Evolutionary conservation across 2,797 vertebrate species (phyloP).

Genomic region (Takifugu rubripes): DNA sequence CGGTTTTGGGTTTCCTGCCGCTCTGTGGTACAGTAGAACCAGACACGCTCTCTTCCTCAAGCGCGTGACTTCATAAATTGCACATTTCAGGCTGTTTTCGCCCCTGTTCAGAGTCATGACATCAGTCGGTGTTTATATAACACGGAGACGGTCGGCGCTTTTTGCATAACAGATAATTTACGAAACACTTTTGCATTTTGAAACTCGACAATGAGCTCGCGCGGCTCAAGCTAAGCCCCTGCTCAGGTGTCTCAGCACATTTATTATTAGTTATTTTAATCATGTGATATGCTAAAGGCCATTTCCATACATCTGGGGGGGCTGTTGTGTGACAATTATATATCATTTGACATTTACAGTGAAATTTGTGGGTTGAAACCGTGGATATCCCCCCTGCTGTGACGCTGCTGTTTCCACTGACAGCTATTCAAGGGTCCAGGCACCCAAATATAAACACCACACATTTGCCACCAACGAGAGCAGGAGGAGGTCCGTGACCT

Average conservation of each 20-base stretch:
- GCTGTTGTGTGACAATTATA: constrained; percentile 22
- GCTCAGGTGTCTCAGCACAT: too few relatives aligned
- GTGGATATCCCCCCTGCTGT: constrained; percentile 21
- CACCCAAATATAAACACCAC: background rate
- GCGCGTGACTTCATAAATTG: constrained; percentile 7
- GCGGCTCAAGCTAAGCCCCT: too few relatives aligned
- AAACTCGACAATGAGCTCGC: background rate
- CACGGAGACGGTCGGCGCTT: too few relatives aligned
- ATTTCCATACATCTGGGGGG: constrained; percentile 2
- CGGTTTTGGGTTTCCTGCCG: constrained; percentile 65
- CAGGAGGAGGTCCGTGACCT: too few relatives aligned
- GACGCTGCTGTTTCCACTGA: constrained; percentile 25
- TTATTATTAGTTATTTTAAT: too few relatives aligned
- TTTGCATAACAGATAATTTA: too few relatives aligned
- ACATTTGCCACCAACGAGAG: too few relatives aligned
- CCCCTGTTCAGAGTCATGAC: too few relatives aligned
- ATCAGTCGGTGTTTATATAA: too few relatives aligned
- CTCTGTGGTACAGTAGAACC: constrained; percentile 39
- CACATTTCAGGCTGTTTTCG: constrained; percentile 17
- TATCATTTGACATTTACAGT: constrained; percentile 28
- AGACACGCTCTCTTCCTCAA: constrained; percentile 50
- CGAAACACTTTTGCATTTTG: too few relatives aligned
- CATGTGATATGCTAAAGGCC: background rate
- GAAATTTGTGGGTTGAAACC: constrained; percentile 42
- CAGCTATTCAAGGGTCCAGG: constrained; percentile 29